A percentile compares a stretch with the other conserved stretches of the same genome.
Conservation (phyloP, 1,140 invertebrate species). For the Geopemphigus sp. region DNA sequence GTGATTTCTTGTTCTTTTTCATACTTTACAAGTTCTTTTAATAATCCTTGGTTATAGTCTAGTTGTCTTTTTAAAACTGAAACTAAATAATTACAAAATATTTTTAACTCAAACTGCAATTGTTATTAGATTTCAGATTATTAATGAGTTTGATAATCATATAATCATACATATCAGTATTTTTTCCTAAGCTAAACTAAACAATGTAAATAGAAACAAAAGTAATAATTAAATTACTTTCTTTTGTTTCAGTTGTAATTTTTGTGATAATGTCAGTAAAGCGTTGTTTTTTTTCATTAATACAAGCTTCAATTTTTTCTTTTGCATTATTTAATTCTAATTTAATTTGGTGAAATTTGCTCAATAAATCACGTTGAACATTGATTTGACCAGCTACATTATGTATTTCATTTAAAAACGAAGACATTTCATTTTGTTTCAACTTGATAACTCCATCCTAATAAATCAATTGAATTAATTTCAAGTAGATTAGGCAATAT, state of each 20-base stretch:
- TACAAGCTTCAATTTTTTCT: not conserved
- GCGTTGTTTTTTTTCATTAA: slow-evolving; percentile 7
- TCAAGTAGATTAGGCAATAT: not conserved
- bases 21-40: slow-evolving; percentile 7
- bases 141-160: too few relatives aligned
- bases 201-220: not conserved
- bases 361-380: not conserved
- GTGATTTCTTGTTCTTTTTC: slow-evolving; percentile 47
- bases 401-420: slow-evolving; percentile 32
- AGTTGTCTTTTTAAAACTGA: slow-evolving; percentile 16
- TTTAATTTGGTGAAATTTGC: slow-evolving; percentile 23
- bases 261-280: not conserved
- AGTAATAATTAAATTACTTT: not conserved
- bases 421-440: slow-evolving; percentile 31
- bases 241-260: slow-evolving; percentile 18
- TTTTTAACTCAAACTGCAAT: too few relatives aligned
- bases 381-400: not conserved
- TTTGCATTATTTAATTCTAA: slow-evolving; percentile 10
- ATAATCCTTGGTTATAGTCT: not conserved
- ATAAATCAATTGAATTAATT: not conserved
- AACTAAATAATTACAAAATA: slow-evolving; percentile 16
- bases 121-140: too few relatives aligned
- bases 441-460: slow-evolving; percentile 13
- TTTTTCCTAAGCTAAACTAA: too few relatives aligned
- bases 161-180: too few relatives aligned